Conservation (phyloP, 53 echinoderm and acorn worm species). For the Apostichopus leukothele region DNA sequence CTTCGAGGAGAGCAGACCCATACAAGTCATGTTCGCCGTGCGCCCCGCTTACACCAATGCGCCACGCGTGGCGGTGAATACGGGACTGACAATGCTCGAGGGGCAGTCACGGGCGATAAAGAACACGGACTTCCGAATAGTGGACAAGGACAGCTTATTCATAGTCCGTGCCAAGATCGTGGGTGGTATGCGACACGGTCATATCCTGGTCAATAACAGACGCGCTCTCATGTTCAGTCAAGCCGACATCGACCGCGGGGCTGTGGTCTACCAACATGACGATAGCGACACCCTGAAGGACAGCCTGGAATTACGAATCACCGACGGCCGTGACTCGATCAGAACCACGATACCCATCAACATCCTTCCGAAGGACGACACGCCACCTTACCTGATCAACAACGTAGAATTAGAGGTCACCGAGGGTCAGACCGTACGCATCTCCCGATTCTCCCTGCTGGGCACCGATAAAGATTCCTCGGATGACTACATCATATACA, state of each 20-base stretch:
- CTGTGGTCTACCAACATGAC: slow-evolving; percentile 86
- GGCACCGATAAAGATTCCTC: slow-evolving; percentile 89
- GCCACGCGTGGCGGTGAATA: slow-evolving; percentile 82
- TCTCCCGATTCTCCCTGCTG: slow-evolving; percentile 71
- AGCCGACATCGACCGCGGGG: slow-evolving; percentile 69
- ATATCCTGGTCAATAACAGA: slow-evolving; percentile 68
- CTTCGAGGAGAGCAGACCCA: slow-evolving; percentile 76
- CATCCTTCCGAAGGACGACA: slow-evolving; percentile 92
- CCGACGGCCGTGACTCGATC: slow-evolving; percentile 73
- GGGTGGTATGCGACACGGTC: slow-evolving; percentile 81
- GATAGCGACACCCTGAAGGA: slow-evolving; percentile 90
- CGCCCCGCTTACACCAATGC: slow-evolving; percentile 81
- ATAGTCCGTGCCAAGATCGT: slow-evolving; percentile 86
- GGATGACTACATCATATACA: slow-evolving; percentile 88
- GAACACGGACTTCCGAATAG: slow-evolving; percentile 75
- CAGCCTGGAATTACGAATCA: slow-evolving; percentile 81
- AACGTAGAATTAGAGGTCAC: slow-evolving; percentile 83
- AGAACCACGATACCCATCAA: slow-evolving; percentile 89
- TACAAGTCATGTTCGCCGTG: slow-evolving; percentile 84
- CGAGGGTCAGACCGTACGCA: slow-evolving; percentile 74
- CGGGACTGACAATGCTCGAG: slow-evolving; percentile 87
- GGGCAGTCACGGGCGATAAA: slow-evolving; percentile 89
- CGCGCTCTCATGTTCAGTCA: slow-evolving; percentile 96
- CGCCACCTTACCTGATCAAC: slow-evolving; percentile 80
- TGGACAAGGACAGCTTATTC: slow-evolving; percentile 87